Conservation (phyloP, 2,113 vertebrate species). For the Oenanthe melanoleuca region DNA sequence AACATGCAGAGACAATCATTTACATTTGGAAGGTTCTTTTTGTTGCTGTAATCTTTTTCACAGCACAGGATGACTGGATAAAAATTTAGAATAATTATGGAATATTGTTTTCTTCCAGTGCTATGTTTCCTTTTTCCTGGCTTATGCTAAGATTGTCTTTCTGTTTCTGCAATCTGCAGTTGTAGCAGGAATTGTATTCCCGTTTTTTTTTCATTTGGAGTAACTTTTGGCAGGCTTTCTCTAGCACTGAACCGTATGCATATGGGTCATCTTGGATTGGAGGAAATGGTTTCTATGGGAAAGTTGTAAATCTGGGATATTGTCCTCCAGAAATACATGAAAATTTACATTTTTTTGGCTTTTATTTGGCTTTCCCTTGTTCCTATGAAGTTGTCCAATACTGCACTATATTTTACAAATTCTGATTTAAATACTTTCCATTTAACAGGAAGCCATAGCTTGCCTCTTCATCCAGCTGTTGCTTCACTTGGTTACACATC, state of each 20-base stretch:
- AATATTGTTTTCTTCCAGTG: slow-evolving; percentile 18
- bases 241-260: not conserved
- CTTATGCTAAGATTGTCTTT: slow-evolving; percentile 1
- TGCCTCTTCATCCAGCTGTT: slow-evolving; percentile 11
- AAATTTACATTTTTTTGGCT: slow-evolving; percentile 34
- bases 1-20: not conserved
- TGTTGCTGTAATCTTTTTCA: not conserved
- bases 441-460: slow-evolving; percentile 11
- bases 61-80: not conserved
- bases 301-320: not conserved
- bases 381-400: not conserved
- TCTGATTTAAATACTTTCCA: slow-evolving; percentile 50
- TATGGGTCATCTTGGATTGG: not conserved
- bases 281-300: slow-evolving; percentile 8
- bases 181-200: not conserved
- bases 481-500: not conserved
- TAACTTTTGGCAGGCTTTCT: slow-evolving; percentile 42
- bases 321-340: not conserved
- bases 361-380: not conserved
- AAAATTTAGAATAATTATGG: slow-evolving; percentile 1
- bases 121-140: slow-evolving; percentile 1
- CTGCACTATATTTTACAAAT: slow-evolving; percentile 19
- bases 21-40: not conserved
- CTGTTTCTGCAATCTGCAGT: slow-evolving; percentile 57
- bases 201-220: not conserved